Percentiles rank a stretch among this genome's conserved stretches.
Evolutionary conservation across 2,797 vertebrate genomes (phyloP).

Genomic region (Clamator glandarius): DNA sequence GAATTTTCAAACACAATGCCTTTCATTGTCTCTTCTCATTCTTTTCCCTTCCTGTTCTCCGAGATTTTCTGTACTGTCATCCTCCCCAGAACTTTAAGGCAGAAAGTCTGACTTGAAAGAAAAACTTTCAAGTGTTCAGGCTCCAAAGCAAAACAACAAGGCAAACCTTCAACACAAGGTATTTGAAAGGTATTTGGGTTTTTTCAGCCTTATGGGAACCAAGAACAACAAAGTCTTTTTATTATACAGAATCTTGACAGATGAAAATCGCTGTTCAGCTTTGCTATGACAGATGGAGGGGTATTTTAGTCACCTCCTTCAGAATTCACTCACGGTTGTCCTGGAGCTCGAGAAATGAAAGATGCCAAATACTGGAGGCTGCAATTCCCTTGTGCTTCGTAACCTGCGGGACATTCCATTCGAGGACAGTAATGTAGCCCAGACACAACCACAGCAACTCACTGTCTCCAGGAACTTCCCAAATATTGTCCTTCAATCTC

Average conservation of each 20-base stretch:
- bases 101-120: constrained; percentile 1
- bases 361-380: neutral
- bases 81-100: constrained; percentile 8
- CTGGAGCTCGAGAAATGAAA: neutral
- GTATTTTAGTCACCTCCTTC: neutral
- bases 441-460: neutral
- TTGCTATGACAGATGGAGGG: neutral
- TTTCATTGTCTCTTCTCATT: constrained; percentile 78
- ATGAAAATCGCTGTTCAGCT: neutral
- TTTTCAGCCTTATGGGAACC: neutral
- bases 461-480: neutral
- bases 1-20: constrained; percentile 21
- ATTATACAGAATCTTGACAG: neutral
- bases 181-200: neutral
- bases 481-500: neutral
- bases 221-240: neutral
- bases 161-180: neutral
- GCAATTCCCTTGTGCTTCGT: neutral
- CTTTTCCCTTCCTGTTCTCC: constrained; percentile 40
- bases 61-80: constrained; percentile 48
- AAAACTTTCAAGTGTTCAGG: neutral
- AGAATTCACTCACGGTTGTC: neutral
- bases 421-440: neutral
- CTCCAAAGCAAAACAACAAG: neutral
- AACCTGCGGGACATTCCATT: neutral